Base-by-base conservation (phyloP, 1,140 invertebrate species). In the Drosophila nannoptera region DNA sequence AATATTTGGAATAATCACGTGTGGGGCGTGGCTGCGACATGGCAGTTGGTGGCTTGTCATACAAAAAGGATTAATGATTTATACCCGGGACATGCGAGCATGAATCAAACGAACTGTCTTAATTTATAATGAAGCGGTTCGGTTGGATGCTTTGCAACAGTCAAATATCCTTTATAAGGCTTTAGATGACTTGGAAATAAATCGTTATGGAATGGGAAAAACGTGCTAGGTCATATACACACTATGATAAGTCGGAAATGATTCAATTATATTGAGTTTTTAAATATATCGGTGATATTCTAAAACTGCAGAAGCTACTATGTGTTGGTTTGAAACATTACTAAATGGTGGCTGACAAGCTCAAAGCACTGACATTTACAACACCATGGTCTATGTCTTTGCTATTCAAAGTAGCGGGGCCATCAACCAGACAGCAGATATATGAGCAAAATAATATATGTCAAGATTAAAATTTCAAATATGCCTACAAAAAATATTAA, bases 1-100 rank as follows among this genome's bases (percentile, higher is more conserved):
- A 62, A 68, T 71, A 66, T 73, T 82, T 72, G 43, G 45, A 66
- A 83, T 62, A 82, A 83, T 73, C 75, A 83, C 68, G 62, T 67
- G 58, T 22, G 43, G 33, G 31, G 43, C 9, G 14, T 40, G 12
- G 22, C 29, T 32, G 22, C 8, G 42, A 29, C 29, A 38, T 31
- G 5, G 7, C 7, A 31, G 62, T 48, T 60, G 42, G 33, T 59
- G n/a, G 50, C 55, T 53, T 40, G 31, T 48, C 43, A 55, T 7
- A 43, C 59, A 40, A 61, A 64, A 40, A 14, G 58, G 56, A 71
- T 71, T 71, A 62, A 71, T 62, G 40, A 48, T 38, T 14, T 65
- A 31, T 52, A 38, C 8, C 22, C 22, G 22, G 22, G 22, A 22
- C 22, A 22, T 14, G 33, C 22, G 31, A 42, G 29, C 42, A 43